Evolutionary conservation across 2,888 invertebrate genomes (phyloP).

Genomic region (Ctena decussata): DNA sequence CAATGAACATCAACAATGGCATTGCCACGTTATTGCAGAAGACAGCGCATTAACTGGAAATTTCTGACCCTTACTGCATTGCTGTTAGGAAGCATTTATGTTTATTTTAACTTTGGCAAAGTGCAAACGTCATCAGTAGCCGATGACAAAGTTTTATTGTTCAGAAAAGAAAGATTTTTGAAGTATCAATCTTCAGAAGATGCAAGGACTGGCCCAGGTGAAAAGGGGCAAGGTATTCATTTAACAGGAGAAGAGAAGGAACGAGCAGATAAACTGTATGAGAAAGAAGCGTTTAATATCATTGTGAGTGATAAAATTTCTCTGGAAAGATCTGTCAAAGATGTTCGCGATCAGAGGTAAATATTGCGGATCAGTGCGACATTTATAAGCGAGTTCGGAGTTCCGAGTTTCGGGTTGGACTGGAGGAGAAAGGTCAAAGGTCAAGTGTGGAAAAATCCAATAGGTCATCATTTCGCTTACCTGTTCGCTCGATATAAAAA

Average conservation of each 20-base stretch:
- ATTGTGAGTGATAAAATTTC: constrained; percentile 95
- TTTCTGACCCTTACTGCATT: constrained; percentile 61
- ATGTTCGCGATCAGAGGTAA: constrained; percentile 88
- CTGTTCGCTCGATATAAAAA: too few species aligned
- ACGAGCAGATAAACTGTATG: constrained; percentile 90
- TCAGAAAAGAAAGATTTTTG: constrained; percentile 67
- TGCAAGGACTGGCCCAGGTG: constrained; percentile 83
- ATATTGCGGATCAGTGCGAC: too few species aligned
- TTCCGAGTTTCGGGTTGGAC: too few species aligned
- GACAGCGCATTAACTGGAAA: constrained; percentile 71
- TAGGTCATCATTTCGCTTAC: too few species aligned
- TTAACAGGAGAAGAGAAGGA: constrained; percentile 88
- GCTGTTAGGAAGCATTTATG: constrained; percentile 40
- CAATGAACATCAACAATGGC: constrained; percentile 46
- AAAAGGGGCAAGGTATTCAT: constrained; percentile 80
- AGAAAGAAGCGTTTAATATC: constrained; percentile 95
- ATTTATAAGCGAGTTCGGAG: too few species aligned
- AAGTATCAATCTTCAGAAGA: constrained; percentile 71
- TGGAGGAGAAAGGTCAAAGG: too few species aligned
- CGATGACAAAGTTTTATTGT: constrained; percentile 43
- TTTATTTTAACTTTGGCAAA: constrained; percentile 35
- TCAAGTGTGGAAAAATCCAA: too few species aligned
- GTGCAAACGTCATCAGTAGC: constrained; percentile 14
- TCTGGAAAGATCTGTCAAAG: constrained; percentile 93
- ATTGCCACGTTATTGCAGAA: constrained; percentile 69